A percentile compares a stretch with the other conserved stretches of the same genome.
phyloP scores from a whole-genome alignment of 2,113 vertebrate genomes.

The Lepus americanus region DNA sequence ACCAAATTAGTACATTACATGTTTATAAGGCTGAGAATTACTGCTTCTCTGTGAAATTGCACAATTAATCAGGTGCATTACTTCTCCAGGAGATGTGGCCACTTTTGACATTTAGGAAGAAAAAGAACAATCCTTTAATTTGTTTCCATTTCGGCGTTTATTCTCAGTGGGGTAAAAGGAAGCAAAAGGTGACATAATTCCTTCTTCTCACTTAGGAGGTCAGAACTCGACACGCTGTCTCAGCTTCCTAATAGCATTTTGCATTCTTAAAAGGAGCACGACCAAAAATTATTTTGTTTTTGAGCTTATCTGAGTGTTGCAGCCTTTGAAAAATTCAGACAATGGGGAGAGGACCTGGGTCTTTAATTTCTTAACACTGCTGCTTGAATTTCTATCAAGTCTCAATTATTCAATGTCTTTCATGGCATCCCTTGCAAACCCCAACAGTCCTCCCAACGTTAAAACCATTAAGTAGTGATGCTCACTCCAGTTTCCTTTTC shows the following conservation, averaged over 20 bases:
- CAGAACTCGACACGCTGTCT: conserved; percentile 44
- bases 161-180: conserved; percentile 57
- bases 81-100: conserved; percentile 44
- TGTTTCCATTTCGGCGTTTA: conserved; percentile 4
- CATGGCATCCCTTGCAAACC: conserved; percentile 78
- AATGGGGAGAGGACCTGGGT: conserved; percentile 40
- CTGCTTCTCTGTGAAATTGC: conserved; percentile 68
- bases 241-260: conserved; percentile 60
- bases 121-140: conserved; percentile 35
- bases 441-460: conserved; percentile 70
- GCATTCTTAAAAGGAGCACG: conserved; percentile 73
- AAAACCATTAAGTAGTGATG: conserved; percentile 75
- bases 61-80: conserved; percentile 58
- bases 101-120: conserved; percentile 67
- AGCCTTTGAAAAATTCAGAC: conserved; percentile 72
- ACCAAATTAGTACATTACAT: conserved; percentile 80
- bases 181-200: conserved; percentile 61
- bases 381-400: conserved; percentile 59
- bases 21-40: conserved; percentile 73
- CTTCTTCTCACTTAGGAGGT: neutral
- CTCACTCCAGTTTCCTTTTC: conserved; percentile 79
- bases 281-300: conserved; percentile 74
- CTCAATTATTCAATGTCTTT: conserved; percentile 82
- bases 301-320: conserved; percentile 77
- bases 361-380: conserved; percentile 64